Base-by-base conservation (phyloP, 2,113 vertebrate species). In the Mohoua ochrocephala region DNA sequence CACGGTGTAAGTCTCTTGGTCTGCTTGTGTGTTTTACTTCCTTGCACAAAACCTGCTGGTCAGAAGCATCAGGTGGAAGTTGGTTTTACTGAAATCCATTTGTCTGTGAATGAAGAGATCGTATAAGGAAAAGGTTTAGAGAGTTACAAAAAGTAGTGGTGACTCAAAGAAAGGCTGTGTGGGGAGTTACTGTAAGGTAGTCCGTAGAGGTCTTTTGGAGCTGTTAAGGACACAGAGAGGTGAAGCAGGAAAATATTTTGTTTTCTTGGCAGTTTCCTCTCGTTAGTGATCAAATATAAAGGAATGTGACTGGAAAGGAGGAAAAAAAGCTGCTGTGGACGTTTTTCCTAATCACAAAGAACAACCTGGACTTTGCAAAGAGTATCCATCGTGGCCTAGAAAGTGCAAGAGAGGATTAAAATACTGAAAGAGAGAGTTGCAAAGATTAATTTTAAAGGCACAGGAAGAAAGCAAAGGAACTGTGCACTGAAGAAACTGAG, bases 301-400 rank as follows among this genome's bases (percentile, higher is more conserved):
- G 44, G 17, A 56, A 41, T 11, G 27, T 4, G 10, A 35, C 33
- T 69, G 45, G 56, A 39, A 94, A 77, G n/a, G 49, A 21, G 42
- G n/a, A 33, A 63, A 49, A 63, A 39, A 77, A 63, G 6, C 19
- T 84, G 13, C 69, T 35, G 7, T 68, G 26, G 12, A 13, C 22
- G 0, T 80, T 56, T 56, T 79, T 73, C 20, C 19, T 77, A 31
- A 54, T 70, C 9, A 11, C 1, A 56, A 19, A 88, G 44, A 79
- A 12, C 42, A 68, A 23, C n/a, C n/a, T 61, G 35, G 16, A 83
- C 53, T 91, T 88, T 3, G 9, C 28, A 61, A 31, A 33, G 67
- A 21, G 6, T 26, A 33, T 53, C 64, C 14, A 6, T 37, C 0
- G 0, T 45, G 56, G 47, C 60, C 56, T 87, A 63, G 56, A 50